Evolutionary conservation across 2,888 invertebrate species (phyloP).

Genomic region (Melikaiella ostensackeni): DNA sequence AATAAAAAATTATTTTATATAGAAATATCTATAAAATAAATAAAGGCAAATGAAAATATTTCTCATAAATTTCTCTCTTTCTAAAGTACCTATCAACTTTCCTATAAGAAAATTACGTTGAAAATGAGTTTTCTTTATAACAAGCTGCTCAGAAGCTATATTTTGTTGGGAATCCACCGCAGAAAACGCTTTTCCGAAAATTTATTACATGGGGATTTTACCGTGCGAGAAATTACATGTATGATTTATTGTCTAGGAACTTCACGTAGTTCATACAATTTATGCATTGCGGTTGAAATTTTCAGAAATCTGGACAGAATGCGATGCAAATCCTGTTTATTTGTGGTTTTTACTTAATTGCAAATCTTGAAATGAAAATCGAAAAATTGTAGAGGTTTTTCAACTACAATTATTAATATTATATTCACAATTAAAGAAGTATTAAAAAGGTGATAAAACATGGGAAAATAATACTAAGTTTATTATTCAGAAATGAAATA

Average conservation of each 20-base stretch:
- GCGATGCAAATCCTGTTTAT: background rate
- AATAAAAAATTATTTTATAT: background rate
- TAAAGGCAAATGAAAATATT: background rate
- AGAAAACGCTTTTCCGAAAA: background rate
- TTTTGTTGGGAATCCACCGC: background rate
- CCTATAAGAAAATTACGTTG: background rate
- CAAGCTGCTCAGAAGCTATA: background rate
- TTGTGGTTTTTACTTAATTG: background rate
- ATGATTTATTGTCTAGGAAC: conserved; percentile 11
- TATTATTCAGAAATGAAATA: too few relatives aligned
- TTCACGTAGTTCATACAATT: background rate
- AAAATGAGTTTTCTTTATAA: background rate
- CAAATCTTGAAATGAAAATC: too few relatives aligned
- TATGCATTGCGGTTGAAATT: conserved; percentile 1
- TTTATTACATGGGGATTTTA: conserved; percentile 28
- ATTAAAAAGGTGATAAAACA: too few relatives aligned
- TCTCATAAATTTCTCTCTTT: too few relatives aligned
- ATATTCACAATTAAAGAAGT: too few relatives aligned
- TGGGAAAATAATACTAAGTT: too few relatives aligned
- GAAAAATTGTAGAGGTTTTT: too few relatives aligned
- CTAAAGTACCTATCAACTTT: too few relatives aligned
- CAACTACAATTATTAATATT: too few relatives aligned
- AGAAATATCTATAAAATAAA: background rate
- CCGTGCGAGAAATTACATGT: background rate
- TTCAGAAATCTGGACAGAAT: background rate